Base-by-base conservation (phyloP, 64 coral and sea anemone genomes). In the Pachyseris speciosa region DNA sequence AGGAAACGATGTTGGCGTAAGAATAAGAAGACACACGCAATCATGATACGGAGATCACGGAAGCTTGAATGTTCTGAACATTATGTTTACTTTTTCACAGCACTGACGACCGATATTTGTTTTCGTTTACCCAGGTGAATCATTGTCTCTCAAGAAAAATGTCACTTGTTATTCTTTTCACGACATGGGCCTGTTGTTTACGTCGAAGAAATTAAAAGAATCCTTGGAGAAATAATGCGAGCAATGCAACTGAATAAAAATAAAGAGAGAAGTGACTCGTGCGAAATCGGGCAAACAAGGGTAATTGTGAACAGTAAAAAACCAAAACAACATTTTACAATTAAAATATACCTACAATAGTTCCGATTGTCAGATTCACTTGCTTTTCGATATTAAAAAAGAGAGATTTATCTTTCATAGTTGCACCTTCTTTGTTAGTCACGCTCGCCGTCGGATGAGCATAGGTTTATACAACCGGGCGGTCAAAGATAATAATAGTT, bases 1-100 rank as follows among this genome's bases (percentile, higher is more conserved):
- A 25, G 70, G 70, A 47, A 44, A 24, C n/a, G 38, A 43, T 74
- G 70, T 44, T 44, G 70, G 40, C 9, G 11, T 11, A 27, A 22
- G 38, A 20, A 74, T 74, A 26, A 74, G 40, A 39, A 74, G 28
- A 40, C 70, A 74, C 70, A 69, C 30, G 70, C 37, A 74, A 74
- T 74, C 26, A 13, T 19, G 17, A 15, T 2, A 34, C 2, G 9
- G 33, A 12, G 33, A 71, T 25, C 70, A 74, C 70, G 70, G 70
- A 74, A 47, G 22, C 40, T 40, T 19, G 52, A 19, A 20, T 20
- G 34, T 12, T 36, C 15, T 15, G n/a, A n/a, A n/a, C n/a, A n/a
- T n/a, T 0, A 19, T 70, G 27, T 67, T 31, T 31, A 31, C 64
- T 15, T 9, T 37, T 37, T 32, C n/a, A 74, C 38, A 22, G 38